Base-by-base conservation (phyloP, 2,888 invertebrate genomes). In the Oscheius onirici region DNA sequence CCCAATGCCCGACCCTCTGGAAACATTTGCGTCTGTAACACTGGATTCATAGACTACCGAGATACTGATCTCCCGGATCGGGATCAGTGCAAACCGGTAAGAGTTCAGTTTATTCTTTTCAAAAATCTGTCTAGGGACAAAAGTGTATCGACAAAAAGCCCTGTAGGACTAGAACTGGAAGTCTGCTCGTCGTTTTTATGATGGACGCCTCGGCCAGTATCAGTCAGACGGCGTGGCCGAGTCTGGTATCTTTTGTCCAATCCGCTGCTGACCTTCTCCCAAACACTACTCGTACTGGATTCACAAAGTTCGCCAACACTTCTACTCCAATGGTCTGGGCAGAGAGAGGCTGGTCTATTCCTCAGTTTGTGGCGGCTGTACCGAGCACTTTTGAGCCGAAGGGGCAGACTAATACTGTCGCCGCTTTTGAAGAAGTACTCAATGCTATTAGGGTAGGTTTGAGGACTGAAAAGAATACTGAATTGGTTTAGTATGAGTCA, bases 291-390 rank as follows among this genome's bases (percentile, higher is more conserved):
- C 65, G 51, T n/a, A 22, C 46, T 44, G 24, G 46, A 3, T 65
- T 65, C 46, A 43, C 46, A n/a, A 65, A 65, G 17, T 65, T 46
- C 22, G 46, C 65, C n/a, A 49, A 49, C 28, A 17, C 40, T n/a
- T 20, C 26, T 2, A 17, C 65, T 22, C n/a, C 46, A n/a, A 22
- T 24, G 13, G 22, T 34, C 3, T 65, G 65, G 65, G 17, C 46
- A 5, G 15, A 49, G 11, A 20, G 24, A 5, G 22, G 22, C 17
- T 65, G 65, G 65, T 46, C 20, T 24, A 26, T n/a, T 3, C 13
- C 20, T 13, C 22, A 58, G 15, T 58, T 34, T 26, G n/a, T 34
- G n/a, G 20, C 43, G 15, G 20, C 44, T 5, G 28, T 65, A n/a
- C 65, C 65, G 22, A 49, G 46, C 1, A 24, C 11, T n/a, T 43